Conservation (phyloP, 2,888 invertebrate genomes). For the Dicroscelio sp. region DNA sequence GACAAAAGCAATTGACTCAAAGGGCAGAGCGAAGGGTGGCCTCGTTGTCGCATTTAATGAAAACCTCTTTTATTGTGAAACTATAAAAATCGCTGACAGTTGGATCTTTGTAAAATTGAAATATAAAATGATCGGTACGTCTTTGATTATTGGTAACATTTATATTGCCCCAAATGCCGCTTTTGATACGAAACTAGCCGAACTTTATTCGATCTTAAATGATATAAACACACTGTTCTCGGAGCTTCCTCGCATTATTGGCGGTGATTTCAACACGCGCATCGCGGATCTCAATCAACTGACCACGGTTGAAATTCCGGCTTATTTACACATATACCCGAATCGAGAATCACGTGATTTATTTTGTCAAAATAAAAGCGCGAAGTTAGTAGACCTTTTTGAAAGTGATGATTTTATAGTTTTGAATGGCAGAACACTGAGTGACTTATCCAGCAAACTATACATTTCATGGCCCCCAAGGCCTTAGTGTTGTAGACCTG, state of each 20-base stretch:
- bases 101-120: no score
- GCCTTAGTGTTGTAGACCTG: conserved; percentile 11
- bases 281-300: background rate
- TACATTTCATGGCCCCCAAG: background rate
- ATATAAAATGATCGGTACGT: no score
- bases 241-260: background rate
- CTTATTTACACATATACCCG: background rate
- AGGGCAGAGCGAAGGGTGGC: background rate
- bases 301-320: background rate
- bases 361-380: background rate
- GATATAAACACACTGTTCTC: background rate
- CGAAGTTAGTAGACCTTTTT: background rate
- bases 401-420: conserved; percentile 16
- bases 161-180: background rate
- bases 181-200: conserved; percentile 1
- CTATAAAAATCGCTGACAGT: no score
- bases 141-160: conserved; percentile 5
- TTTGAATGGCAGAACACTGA: conserved; percentile 6
- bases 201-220: background rate
- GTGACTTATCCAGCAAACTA: conserved; percentile 23
- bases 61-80: no score
- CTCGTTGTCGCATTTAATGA: background rate
- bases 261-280: conserved; percentile 10
- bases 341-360: background rate
- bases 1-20: background rate